Percentiles rank a stretch among this genome's conserved stretches.
Conservation (phyloP, 2,797 vertebrate species). For the Spheniscus humboldti region DNA sequence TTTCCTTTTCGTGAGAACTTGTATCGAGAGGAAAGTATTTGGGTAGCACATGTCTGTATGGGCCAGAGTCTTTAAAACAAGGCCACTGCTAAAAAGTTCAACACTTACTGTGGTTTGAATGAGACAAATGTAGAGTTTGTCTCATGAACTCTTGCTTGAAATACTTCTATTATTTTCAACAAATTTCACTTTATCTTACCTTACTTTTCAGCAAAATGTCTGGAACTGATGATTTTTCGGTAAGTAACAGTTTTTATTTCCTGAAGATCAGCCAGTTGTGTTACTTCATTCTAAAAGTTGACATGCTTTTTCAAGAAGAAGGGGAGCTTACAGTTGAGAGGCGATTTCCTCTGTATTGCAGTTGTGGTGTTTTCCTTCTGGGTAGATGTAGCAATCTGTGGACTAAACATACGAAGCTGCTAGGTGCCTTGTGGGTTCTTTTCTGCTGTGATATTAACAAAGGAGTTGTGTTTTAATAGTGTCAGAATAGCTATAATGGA, state of each 20-base stretch:
- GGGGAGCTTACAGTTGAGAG: background rate
- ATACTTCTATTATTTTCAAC: conserved; percentile 29
- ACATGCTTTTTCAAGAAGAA: background rate
- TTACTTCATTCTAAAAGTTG: background rate
- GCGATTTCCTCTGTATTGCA: background rate
- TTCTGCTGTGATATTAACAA: background rate
- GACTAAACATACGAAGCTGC: background rate
- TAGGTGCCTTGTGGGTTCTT: background rate
- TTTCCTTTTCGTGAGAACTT: background rate
- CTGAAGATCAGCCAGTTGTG: background rate
- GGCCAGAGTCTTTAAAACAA: background rate
- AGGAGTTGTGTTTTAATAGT: background rate
- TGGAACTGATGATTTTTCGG: conserved; percentile 80
- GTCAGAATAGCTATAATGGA: background rate
- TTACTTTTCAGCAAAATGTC: conserved; percentile 80
- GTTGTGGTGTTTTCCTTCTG: background rate
- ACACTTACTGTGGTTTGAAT: background rate
- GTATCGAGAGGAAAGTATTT: background rate
- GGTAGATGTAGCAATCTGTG: background rate
- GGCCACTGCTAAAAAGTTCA: background rate
- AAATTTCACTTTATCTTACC: conserved; percentile 53
- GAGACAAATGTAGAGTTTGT: background rate
- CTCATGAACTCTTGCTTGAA: background rate
- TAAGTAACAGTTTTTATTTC: conserved; percentile 72
- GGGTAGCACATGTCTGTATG: background rate